Evolutionary conservation across 2,888 invertebrate species (phyloP).

Genomic region (Rhagonycha fulva): DNA sequence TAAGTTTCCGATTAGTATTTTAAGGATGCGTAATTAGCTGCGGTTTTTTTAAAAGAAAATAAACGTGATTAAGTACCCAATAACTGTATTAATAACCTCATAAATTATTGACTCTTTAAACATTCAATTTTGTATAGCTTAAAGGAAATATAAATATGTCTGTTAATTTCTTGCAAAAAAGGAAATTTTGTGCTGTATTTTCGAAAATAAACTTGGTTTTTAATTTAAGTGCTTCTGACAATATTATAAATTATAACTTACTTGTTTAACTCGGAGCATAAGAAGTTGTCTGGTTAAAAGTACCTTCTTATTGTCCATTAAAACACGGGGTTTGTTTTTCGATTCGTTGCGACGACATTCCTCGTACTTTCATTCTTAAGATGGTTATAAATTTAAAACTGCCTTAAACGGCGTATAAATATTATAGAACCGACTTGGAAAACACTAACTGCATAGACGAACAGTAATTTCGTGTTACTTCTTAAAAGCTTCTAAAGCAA

Average conservation of each 20-base stretch:
- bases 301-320: slow-evolving; percentile 53
- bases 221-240: slow-evolving; percentile 50
- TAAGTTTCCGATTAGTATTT: not conserved
- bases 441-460: slow-evolving; percentile 4
- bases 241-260: slow-evolving; percentile 54
- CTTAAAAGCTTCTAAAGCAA: not conserved
- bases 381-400: slow-evolving; percentile 49
- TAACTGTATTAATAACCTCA: not conserved
- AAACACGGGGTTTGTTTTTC: slow-evolving; percentile 52
- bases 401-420: slow-evolving; percentile 33
- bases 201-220: slow-evolving; percentile 39
- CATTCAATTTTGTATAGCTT: not conserved
- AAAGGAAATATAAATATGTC: not conserved
- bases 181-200: not conserved
- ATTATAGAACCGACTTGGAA: slow-evolving; percentile 15
- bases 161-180: not conserved
- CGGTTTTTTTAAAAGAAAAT: slow-evolving; percentile 4
- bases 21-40: slow-evolving; percentile 13
- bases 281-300: slow-evolving; percentile 52
- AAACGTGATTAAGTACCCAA: not conserved
- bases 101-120: not conserved
- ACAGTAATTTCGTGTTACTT: not conserved
- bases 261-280: slow-evolving; percentile 45
- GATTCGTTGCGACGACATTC: slow-evolving; percentile 50
- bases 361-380: slow-evolving; percentile 50